Base-by-base conservation (phyloP, 30 jellyfish, hydroid and myxozoan species). In the Hydra vulgaris region DNA sequence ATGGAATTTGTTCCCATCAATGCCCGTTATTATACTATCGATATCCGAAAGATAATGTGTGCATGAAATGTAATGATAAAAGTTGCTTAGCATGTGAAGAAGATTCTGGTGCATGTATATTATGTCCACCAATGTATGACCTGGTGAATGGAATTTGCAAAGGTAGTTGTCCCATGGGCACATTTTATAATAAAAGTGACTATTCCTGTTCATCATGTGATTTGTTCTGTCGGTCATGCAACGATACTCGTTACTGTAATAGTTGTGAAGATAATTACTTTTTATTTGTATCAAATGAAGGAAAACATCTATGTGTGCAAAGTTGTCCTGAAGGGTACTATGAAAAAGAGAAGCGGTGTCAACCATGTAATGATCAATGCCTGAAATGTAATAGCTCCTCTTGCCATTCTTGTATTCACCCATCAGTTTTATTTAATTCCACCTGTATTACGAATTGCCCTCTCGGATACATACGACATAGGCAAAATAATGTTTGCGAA, bases 181-280 rank as follows among this genome's bases (percentile, higher is more conserved):
- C 66, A 18, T 89, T 74, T 53, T 61, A 81, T 20, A 84, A 84
- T 52, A 26, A 27, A 15, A 27, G 26, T 0, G 16, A 25, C 7
- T 80, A 81, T 1, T 69, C 74, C 17, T 89, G 96, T 54, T 79
- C 81, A 21, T 71, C 74, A 54, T 89, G 96, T 73, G 78, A 89
- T 71, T 24, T 81, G 1, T 67, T 77, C 23, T 89, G 96, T 76
- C 24, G 27, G 72, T 83, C 95, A 1, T 89, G 96, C 73, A 66
- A 53, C 27, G 94, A 90, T 0, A 69, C 84, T 23, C 21, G 61
- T 0, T 77, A 84, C 26, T 89, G 96, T 53, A 89, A 89, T 15
- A 76, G 88, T 67, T 89, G 96, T 56, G 82, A 79, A 25, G 24
- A 27, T 12, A 75, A 27, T n/a, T 67, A 73, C 4, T 18, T 75